These are phyloP conservation scores for Brachypterus glaber DNA, from an alignment of 2,888 invertebrate species.

Conservation along the genomic window DNA sequence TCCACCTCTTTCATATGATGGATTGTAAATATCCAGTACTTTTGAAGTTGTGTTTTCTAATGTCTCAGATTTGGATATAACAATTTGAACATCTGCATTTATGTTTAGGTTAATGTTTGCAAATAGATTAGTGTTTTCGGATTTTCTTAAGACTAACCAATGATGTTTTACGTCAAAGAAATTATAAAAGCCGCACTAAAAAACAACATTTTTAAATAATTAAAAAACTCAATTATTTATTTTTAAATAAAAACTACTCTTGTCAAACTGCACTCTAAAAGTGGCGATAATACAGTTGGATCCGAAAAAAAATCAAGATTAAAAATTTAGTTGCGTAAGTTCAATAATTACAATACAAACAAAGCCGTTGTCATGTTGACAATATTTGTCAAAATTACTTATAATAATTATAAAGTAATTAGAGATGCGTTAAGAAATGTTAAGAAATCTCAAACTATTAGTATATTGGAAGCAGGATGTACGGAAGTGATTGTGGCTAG, in stretches of 20 bases:
- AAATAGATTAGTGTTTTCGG: slow-evolving; percentile 19
- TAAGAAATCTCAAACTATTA: too few relatives aligned
- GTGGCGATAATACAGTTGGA: too few relatives aligned
- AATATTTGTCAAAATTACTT: too few relatives aligned
- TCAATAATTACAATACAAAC: too few relatives aligned
- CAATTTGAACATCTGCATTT: slow-evolving; percentile 25
- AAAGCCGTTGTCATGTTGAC: too few relatives aligned
- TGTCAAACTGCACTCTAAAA: too few relatives aligned
- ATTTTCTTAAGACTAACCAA: slow-evolving; percentile 25
- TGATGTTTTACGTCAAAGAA: slow-evolving; percentile 25
- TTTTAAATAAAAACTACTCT: neutral
- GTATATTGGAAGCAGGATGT: too few relatives aligned
- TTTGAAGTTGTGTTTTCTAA: slow-evolving; percentile 4
- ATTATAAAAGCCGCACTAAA: slow-evolving; percentile 23
- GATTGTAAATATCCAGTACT: slow-evolving; percentile 28
- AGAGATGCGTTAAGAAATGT: too few relatives aligned
- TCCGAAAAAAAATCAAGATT: too few relatives aligned
- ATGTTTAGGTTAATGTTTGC: slow-evolving; percentile 22
- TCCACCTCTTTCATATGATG: slow-evolving; percentile 24
- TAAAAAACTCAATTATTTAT: neutral
- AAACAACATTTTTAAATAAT: slow-evolving; percentile 6
- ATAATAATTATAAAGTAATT: too few relatives aligned
- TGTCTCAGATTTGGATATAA: slow-evolving; percentile 17
- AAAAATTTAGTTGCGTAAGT: too few relatives aligned
- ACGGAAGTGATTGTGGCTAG: too few relatives aligned